Evolutionary conservation across 2,113 vertebrate species (phyloP).

Genomic region (Empidonax traillii): DNA sequence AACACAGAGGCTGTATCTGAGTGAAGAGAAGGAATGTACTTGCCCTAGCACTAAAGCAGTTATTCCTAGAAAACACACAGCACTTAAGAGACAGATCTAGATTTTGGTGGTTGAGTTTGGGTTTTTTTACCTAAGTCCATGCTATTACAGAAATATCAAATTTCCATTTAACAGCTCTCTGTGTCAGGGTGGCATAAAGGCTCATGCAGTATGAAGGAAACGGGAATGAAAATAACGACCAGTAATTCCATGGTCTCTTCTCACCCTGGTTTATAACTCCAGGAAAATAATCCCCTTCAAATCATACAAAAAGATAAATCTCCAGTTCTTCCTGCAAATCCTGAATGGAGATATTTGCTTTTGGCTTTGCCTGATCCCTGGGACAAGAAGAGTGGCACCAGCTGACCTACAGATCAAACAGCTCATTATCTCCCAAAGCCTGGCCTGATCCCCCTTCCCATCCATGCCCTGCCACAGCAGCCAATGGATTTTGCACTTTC

Average conservation of each 20-base stretch:
- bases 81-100: neutral
- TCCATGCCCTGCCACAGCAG: fast-evolving
- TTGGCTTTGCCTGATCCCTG: neutral
- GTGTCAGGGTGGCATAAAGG: neutral
- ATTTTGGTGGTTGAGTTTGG: neutral
- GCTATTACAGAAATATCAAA: neutral
- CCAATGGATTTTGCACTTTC: neutral
- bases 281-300: neutral
- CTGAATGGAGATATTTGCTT: neutral
- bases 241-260: neutral
- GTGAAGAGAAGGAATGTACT: neutral
- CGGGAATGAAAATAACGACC: fast-evolving
- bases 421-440: neutral
- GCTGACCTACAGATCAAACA: neutral
- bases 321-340: neutral
- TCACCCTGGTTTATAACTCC: neutral
- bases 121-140: neutral
- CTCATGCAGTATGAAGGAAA: neutral
- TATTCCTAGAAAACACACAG: neutral
- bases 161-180: neutral
- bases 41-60: neutral
- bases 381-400: neutral
- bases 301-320: neutral
- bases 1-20: neutral
- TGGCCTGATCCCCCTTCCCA: neutral